phyloP scores from a whole-genome alignment of 2,113 vertebrate species.

The Dasyprocta punctata region DNA sequence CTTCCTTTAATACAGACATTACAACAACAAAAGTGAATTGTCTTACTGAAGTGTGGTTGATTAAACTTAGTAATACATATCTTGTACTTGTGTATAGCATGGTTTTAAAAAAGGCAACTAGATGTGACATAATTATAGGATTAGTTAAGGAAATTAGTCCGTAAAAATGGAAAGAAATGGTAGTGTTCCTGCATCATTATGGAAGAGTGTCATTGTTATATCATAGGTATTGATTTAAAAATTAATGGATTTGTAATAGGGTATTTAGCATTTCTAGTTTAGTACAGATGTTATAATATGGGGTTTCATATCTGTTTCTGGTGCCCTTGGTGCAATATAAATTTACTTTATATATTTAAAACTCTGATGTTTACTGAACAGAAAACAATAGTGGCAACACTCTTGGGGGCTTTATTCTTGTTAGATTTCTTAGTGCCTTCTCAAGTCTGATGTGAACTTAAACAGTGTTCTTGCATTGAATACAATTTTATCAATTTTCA shows the following conservation, averaged over 20 bases:
- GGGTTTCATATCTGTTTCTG: conserved; percentile 50
- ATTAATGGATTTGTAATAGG: conserved; percentile 46
- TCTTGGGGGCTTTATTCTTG: neutral
- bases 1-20: conserved; percentile 37
- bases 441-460: neutral
- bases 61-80: conserved; percentile 54
- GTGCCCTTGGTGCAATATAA: conserved; percentile 67
- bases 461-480: neutral
- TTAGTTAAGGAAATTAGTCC: conserved; percentile 56
- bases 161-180: conserved; percentile 32
- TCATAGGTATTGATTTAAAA: conserved; percentile 71
- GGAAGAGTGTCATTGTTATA: conserved; percentile 17
- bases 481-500: conserved; percentile 21
- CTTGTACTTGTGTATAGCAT: conserved; percentile 33
- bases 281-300: conserved; percentile 38
- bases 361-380: conserved; percentile 50
- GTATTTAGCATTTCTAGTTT: conserved; percentile 62
- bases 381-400: conserved; percentile 75
- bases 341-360: conserved; percentile 54
- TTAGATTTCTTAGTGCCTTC: conserved; percentile 35
- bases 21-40: conserved; percentile 61
- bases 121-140: neutral
- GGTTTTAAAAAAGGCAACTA: conserved; percentile 39
- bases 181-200: conserved; percentile 63
- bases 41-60: conserved; percentile 48